These are phyloP conservation scores for Paguma larvata DNA, from an alignment of 2,797 vertebrate genomes.

Conservation along the genomic window DNA sequence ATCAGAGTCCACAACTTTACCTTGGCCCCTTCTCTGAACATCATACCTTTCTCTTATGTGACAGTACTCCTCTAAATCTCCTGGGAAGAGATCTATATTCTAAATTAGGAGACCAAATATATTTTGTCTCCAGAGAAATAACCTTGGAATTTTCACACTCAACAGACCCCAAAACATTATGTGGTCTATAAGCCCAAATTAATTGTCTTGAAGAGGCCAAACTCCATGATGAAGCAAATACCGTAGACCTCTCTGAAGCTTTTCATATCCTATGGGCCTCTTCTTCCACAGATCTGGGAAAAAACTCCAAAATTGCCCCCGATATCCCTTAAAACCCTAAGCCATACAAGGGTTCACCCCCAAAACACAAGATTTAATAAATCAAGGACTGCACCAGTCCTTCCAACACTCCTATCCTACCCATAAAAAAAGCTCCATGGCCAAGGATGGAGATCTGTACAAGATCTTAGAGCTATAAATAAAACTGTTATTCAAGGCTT, in stretches of 20 bases:
- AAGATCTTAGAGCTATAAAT: not conserved
- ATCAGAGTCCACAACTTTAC: not conserved
- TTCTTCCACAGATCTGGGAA: not conserved
- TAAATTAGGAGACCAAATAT: not conserved
- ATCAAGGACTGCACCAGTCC: not conserved
- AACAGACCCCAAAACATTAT: not conserved
- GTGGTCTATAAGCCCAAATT: not conserved
- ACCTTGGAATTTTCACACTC: not conserved
- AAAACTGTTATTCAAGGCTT: not conserved
- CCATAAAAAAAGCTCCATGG: not conserved
- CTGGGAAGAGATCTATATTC: not conserved
- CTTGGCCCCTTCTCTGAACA: not conserved
- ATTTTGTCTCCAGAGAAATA: not conserved
- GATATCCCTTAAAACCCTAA: not conserved
- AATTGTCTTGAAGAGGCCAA: not conserved
- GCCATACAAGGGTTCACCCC: not conserved
- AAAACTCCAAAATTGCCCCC: not conserved
- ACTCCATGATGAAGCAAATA: not conserved
- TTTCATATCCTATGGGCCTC: not conserved
- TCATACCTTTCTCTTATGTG: not conserved
- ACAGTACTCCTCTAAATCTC: not conserved
- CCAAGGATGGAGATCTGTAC: not conserved
- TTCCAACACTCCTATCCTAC: not conserved
- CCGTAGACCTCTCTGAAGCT: not conserved
- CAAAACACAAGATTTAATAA: not conserved